A percentile compares a stretch with the other conserved stretches of the same genome.
Conservation (phyloP, 2,113 vertebrate species). For the Salvator merianae region DNA sequence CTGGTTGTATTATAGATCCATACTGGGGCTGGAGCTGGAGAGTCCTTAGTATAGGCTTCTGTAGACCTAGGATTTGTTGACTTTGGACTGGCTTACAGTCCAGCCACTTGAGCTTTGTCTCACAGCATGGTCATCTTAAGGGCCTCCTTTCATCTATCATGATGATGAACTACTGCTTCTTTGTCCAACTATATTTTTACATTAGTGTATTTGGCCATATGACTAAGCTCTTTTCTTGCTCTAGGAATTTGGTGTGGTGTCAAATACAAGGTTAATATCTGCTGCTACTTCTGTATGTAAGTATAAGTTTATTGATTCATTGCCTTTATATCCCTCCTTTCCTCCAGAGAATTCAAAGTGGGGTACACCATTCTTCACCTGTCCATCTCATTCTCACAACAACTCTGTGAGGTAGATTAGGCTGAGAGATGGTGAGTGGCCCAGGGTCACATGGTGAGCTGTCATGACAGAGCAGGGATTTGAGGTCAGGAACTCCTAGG, state of each 20-base stretch:
- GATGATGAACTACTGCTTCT: not conserved
- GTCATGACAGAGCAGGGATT: too few species aligned
- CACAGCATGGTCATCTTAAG: not conserved
- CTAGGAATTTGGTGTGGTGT: conserved; percentile 99
- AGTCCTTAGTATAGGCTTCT: not conserved
- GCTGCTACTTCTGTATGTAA: conserved; percentile 99
- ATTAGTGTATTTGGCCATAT: not conserved
- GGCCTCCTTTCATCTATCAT: not conserved
- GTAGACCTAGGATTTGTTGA: not conserved
- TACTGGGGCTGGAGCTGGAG: not conserved
- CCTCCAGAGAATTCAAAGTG: too few species aligned
- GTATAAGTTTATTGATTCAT: conserved; percentile 63
- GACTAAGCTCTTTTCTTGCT: conserved; percentile 53
- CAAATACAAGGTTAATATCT: conserved; percentile 96
- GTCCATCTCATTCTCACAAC: too few species aligned
- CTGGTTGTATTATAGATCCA: not conserved
- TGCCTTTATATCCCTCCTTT: too few species aligned
- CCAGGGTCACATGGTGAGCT: too few species aligned
- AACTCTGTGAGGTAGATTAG: too few species aligned
- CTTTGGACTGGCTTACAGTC: not conserved
- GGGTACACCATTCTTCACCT: too few species aligned
- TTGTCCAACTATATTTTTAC: not conserved
- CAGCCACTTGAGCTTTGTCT: too few species aligned
- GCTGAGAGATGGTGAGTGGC: too few species aligned
- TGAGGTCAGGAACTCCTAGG: not conserved